A percentile compares a stretch with the other conserved stretches of the same genome.
These are phyloP conservation scores for Aplodontia rufa DNA, from an alignment of 2,113 vertebrate species.

Conservation along the genomic window DNA sequence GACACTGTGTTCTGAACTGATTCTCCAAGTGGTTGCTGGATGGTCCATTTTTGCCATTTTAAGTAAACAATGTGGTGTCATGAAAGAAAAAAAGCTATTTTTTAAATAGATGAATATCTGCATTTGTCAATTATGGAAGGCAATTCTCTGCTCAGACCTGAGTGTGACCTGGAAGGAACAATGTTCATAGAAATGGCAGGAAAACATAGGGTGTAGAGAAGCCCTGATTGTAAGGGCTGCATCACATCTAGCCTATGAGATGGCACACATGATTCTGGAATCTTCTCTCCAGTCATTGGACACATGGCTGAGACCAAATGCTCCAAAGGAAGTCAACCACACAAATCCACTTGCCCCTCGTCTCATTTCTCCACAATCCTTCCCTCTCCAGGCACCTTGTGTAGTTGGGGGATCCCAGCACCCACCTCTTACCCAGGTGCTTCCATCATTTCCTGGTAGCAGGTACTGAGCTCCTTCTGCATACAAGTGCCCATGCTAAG, in stretches of 20 bases:
- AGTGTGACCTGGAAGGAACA: not conserved
- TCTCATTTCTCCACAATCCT: not conserved
- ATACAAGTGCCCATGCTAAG: not conserved
- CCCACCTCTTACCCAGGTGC: not conserved
- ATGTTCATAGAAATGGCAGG: not conserved
- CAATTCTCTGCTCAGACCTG: not conserved
- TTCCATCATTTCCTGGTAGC: no score
- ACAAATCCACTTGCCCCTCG: rapidly evolving
- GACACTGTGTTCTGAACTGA: not conserved
- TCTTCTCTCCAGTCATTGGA: no score
- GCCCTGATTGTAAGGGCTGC: no score
- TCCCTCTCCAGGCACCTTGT: not conserved
- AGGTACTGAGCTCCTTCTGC: not conserved
- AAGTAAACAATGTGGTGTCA: not conserved
- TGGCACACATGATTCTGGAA: rapidly evolving
- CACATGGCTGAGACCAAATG: not conserved
- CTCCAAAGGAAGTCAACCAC: not conserved
- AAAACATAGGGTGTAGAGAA: not conserved
- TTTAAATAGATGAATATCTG: not conserved
- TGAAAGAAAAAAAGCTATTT: not conserved
- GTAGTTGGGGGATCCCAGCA: not conserved
- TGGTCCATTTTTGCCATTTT: not conserved
- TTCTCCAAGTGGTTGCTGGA: not conserved
- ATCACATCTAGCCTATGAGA: rapidly evolving
- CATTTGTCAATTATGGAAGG: not conserved